Percentiles rank a stretch among this genome's conserved stretches.
phyloP scores from a whole-genome alignment of 2,113 vertebrate species.

The Tautogolabrus adspersus region DNA sequence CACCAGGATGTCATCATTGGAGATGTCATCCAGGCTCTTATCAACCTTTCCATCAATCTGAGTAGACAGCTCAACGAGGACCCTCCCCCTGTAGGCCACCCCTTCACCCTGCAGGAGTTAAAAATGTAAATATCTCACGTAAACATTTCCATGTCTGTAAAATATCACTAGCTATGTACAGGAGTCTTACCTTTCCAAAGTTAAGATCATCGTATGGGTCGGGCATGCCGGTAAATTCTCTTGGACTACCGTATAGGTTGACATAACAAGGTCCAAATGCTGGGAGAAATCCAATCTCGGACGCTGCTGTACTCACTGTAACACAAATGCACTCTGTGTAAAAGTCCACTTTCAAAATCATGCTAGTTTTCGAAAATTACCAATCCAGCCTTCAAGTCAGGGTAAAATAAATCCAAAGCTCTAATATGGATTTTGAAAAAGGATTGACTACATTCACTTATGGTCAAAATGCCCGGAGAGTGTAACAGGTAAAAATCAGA shows the following conservation, averaged over 20 bases:
- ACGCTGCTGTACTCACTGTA: conserved; percentile 84
- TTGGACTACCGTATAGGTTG: conserved; percentile 95
- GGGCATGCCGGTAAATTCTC: conserved; percentile 92
- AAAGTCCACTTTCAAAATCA: too few species aligned
- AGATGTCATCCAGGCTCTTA: conserved; percentile 89
- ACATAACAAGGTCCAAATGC: conserved; percentile 96
- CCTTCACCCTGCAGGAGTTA: conserved; percentile 89
- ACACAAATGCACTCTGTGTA: conserved; percentile 14
- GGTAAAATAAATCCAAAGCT: too few species aligned
- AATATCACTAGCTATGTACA: too few species aligned
- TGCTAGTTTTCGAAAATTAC: too few species aligned
- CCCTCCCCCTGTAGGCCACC: conserved; percentile 93
- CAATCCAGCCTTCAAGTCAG: too few species aligned
- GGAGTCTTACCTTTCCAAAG: conserved; percentile 87
- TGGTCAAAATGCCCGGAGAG: too few species aligned
- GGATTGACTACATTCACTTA: too few species aligned
- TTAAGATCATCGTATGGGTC: conserved; percentile 96
- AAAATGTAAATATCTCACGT: conserved; percentile 28
- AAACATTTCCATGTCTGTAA: neutral
- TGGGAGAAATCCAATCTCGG: conserved; percentile 93
- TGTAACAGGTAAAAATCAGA: too few species aligned
- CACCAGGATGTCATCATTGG: conserved; percentile 92
- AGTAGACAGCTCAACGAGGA: conserved; percentile 93
- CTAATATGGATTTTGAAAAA: too few species aligned
- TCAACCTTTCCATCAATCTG: conserved; percentile 87